phyloP scores from a whole-genome alignment of 1,140 invertebrate species.

The Drosophila nasuta region DNA sequence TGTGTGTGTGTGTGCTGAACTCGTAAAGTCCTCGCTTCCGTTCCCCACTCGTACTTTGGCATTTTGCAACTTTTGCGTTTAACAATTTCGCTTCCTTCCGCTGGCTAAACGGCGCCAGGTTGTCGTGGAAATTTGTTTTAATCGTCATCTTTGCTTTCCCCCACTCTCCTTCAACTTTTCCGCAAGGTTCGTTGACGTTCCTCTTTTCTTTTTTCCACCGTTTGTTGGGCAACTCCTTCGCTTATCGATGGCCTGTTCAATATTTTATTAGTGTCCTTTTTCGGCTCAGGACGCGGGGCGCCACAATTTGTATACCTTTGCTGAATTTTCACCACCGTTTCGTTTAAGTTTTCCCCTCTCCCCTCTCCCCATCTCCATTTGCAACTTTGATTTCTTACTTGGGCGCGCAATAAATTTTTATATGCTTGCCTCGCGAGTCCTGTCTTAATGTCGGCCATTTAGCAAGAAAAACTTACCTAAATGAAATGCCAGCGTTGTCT shows the following conservation, averaged over 20 bases:
- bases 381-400: conserved; percentile 67
- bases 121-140: conserved; percentile 83
- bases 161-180: not conserved
- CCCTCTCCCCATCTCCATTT: conserved; percentile 1
- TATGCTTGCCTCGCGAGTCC: conserved; percentile 20
- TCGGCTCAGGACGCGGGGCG: conserved; percentile 20
- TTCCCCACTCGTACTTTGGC: conserved; percentile 47
- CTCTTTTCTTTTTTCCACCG: not conserved
- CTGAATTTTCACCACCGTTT: conserved; percentile 9
- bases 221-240: conserved; percentile 57
- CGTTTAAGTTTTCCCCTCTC: not conserved
- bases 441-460: conserved; percentile 48
- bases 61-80: conserved; percentile 83
- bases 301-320: conserved; percentile 58
- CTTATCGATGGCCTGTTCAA: conserved; percentile 81
- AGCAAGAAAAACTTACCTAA: conserved; percentile 54
- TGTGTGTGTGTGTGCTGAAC: conserved; percentile 27
- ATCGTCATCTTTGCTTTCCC: conserved; percentile 81
- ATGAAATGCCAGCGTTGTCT: conserved; percentile 21
- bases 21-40: conserved; percentile 73
- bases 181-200: conserved; percentile 71
- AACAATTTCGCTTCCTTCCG: conserved; percentile 83
- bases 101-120: conserved; percentile 79
- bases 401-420: conserved; percentile 71
- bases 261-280: conserved; percentile 82